These are phyloP conservation scores for Gracilinanus agilis DNA, from an alignment of 2,113 vertebrate genomes.

Conservation along the genomic window DNA sequence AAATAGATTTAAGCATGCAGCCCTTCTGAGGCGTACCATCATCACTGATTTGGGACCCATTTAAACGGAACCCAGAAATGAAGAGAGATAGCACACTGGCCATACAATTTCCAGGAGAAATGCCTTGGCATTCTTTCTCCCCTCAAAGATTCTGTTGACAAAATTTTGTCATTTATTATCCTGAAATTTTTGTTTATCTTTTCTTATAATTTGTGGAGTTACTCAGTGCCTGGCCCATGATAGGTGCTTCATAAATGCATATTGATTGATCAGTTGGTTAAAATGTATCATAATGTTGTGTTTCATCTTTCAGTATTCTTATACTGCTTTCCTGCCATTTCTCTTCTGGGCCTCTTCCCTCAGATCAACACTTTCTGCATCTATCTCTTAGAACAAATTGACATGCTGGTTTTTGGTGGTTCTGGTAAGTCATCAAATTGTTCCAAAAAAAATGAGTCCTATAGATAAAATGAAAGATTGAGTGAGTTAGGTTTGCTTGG, in stretches of 20 bases:
- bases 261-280: neutral
- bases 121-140: neutral
- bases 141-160: neutral
- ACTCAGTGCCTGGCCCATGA: neutral
- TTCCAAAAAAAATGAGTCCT: neutral
- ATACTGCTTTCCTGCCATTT: conserved; percentile 95
- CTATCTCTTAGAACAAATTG: conserved; percentile 96
- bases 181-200: neutral
- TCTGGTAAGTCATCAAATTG: conserved; percentile 88
- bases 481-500: neutral
- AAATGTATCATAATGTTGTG: neutral
- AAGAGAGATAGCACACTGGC: neutral
- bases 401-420: conserved; percentile 96
- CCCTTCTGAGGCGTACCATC: neutral
- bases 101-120: neutral
- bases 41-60: neutral
- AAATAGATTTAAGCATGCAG: neutral
- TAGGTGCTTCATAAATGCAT: neutral
- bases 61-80: neutral
- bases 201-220: neutral
- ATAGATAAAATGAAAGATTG: neutral
- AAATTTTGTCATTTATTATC: neutral
- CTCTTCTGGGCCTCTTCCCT: conserved; percentile 96
- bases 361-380: conserved; percentile 98
- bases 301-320: conserved; percentile 89